Base-by-base conservation (phyloP, 2,888 invertebrate species). In the Eristalis intricaria region DNA sequence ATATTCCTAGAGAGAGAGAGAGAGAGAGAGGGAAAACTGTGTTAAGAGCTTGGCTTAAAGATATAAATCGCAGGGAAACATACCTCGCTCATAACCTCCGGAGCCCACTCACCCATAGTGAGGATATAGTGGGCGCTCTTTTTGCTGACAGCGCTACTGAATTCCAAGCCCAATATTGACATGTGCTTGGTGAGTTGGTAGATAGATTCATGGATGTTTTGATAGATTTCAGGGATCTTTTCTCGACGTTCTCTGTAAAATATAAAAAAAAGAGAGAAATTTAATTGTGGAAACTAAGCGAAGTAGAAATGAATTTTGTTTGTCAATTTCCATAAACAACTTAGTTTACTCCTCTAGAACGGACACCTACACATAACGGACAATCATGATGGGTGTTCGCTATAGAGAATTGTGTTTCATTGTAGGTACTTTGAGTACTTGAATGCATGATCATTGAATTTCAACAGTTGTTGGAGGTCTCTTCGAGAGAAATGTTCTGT, bases 171-270 rank as follows among this genome's bases (percentile, higher is more conserved):
- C 29, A 96, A 91, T 0, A 93, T 91, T 0, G 93, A 89, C 95
- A 96, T 95, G 89, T 95, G 94, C 40, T 92, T 93, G 0, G 95
- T 94, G 35, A 96, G 94, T 85, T 95, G 96, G 89, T 94, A 95
- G 65, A 97, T 96, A 0, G 96, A 95, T 90, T 97, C 97, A 91
- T 96, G 96, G 2, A 96, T 94, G 90, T 97, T 97, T 90, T 95
- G 95, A 58, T 94, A 94, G 69, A 97, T 97, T 90, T 95, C 95
- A 0, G 93, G 92, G 15, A 95, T 94, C 91, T 95, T 96, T 64
- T 95, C 95, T 71, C 93, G 92, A 43, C 95, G 94, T 91, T 97
- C 97, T 88, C 97, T 97, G 93, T n/a, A 35, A 91, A 90, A 29
- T 22, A 11, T 13, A 19, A 32, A n/a, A 63, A 19, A 4, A 63